Conservation (phyloP, 2,797 vertebrate genomes). For the Typhlichthys subterraneus region DNA sequence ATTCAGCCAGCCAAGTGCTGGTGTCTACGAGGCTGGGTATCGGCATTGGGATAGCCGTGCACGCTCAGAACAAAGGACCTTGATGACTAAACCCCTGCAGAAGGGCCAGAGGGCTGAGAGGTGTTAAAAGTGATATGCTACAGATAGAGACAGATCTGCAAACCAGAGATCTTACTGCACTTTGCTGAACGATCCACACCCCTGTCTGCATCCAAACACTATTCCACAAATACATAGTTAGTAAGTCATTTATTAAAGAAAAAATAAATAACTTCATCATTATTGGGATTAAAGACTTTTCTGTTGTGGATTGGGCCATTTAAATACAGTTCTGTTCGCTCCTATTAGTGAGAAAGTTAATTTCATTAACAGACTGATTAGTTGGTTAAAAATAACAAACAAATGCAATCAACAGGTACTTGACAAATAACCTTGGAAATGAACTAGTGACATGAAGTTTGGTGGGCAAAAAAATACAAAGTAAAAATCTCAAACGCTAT, state of each 20-base stretch:
- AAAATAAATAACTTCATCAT: too few relatives aligned
- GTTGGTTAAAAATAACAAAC: neutral
- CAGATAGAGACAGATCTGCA: slow-evolving; percentile 56
- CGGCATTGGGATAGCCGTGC: slow-evolving; percentile 58
- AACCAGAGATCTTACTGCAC: slow-evolving; percentile 38
- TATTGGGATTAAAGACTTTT: too few relatives aligned
- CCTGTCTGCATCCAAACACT: slow-evolving; percentile 58
- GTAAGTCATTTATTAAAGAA: neutral
- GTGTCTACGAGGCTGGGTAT: slow-evolving; percentile 51
- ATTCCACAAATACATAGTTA: slow-evolving; percentile 63
- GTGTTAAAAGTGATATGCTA: slow-evolving; percentile 78
- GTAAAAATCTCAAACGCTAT: slow-evolving; percentile 3
- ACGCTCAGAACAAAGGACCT: slow-evolving; percentile 80
- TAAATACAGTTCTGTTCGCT: neutral
- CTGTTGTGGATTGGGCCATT: too few relatives aligned
- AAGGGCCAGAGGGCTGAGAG: slow-evolving; percentile 68
- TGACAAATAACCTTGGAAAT: slow-evolving; percentile 55
- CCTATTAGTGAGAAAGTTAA: neutral
- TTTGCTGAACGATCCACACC: slow-evolving; percentile 56
- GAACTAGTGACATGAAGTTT: slow-evolving; percentile 34
- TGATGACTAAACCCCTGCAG: slow-evolving; percentile 84
- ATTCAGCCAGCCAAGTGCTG: neutral
- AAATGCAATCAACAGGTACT: slow-evolving; percentile 8
- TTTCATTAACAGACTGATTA: neutral
- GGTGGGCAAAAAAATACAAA: slow-evolving; percentile 18